A percentile compares a stretch with the other conserved stretches of the same genome.
Conservation (phyloP, 1,140 invertebrate species). For the Latrodectus geometricus region DNA sequence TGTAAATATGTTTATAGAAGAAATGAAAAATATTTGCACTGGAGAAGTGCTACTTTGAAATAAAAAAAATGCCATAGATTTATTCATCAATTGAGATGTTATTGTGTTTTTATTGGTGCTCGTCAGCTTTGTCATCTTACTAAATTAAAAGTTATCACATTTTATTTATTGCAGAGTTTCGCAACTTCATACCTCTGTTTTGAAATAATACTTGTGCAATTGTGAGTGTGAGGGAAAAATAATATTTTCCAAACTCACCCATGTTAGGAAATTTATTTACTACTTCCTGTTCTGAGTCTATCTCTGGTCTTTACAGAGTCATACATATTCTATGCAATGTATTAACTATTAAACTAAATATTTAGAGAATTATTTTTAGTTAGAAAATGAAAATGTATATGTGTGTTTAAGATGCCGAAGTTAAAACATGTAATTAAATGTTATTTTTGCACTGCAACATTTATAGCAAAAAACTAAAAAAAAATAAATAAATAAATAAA, state of each 20-base stretch:
- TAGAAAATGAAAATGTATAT: slow-evolving; percentile 50
- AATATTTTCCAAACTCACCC: background rate
- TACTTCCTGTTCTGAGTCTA: slow-evolving; percentile 2
- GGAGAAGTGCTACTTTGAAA: slow-evolving; percentile 25
- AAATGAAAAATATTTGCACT: slow-evolving; percentile 17
- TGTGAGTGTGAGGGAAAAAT: background rate
- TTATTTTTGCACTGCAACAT: slow-evolving; percentile 59
- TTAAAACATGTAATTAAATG: slow-evolving; percentile 40
- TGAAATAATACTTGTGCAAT: background rate
- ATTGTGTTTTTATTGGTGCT: slow-evolving; percentile 50
- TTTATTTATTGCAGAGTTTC: slow-evolving; percentile 8
- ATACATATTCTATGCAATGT: slow-evolving; percentile 52
- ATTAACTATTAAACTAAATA: slow-evolving; percentile 33
- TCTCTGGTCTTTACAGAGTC: slow-evolving; percentile 10
- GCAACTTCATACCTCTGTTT: background rate
- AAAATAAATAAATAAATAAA: too few relatives aligned
- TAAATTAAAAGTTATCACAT: background rate
- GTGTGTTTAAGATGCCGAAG: slow-evolving; percentile 29
- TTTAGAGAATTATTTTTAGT: slow-evolving; percentile 59
- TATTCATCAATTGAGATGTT: background rate
- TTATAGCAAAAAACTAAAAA: slow-evolving; percentile 27
- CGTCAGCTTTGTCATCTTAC: slow-evolving; percentile 20
- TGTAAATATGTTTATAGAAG: slow-evolving; percentile 52
- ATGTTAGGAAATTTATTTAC: slow-evolving; percentile 12
- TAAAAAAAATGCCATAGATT: slow-evolving; percentile 23